These are phyloP conservation scores for Phthorimaea operculella DNA, from an alignment of 1,140 invertebrate genomes.

Conservation along the genomic window DNA sequence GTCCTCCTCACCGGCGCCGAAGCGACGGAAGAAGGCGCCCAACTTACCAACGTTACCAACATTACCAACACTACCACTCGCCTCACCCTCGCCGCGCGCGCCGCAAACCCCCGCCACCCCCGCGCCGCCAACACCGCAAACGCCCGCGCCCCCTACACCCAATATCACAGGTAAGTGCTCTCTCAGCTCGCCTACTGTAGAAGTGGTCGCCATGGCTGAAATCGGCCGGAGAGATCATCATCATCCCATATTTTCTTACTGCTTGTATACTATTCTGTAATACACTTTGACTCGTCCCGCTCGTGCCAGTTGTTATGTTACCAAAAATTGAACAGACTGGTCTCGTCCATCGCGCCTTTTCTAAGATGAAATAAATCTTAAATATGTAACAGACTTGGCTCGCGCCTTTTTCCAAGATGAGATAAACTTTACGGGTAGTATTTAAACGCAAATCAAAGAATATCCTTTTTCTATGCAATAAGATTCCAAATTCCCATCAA, in stretches of 20 bases:
- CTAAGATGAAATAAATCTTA: too few relatives aligned
- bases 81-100: conserved; percentile 8
- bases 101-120: conserved; percentile 6
- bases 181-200: conserved; percentile 13
- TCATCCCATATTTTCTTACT: too few relatives aligned
- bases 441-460: too few relatives aligned
- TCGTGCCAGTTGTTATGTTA: background rate
- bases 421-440: too few relatives aligned
- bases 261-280: background rate
- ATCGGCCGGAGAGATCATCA: too few relatives aligned
- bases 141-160: conserved; percentile 20
- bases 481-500: too few relatives aligned
- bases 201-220: too few relatives aligned
- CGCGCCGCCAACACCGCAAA: conserved; percentile 11
- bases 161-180: conserved; percentile 3
- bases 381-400: too few relatives aligned
- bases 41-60: background rate
- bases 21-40: conserved; percentile 40
- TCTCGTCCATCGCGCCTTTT: too few relatives aligned
- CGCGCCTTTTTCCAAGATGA: too few relatives aligned
- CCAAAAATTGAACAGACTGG: background rate
- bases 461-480: too few relatives aligned
- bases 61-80: background rate
- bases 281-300: background rate
- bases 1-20: conserved; percentile 35